Percentiles rank a stretch among this genome's conserved stretches.
Conservation (phyloP, 2,113 vertebrate species). For the Bungarus multicinctus region DNA sequence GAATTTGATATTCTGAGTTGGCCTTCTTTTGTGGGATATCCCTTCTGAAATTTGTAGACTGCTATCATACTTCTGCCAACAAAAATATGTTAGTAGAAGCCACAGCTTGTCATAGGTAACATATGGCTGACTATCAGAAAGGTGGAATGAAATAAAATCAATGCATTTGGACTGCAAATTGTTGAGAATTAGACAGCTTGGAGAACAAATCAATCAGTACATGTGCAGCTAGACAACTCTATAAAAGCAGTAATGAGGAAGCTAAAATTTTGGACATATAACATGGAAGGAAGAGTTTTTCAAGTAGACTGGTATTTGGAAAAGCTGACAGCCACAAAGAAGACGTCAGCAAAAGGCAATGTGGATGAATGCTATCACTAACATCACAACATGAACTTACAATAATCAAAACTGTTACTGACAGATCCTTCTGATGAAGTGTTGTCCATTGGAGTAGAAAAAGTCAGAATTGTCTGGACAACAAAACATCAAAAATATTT, state of each 20-base stretch:
- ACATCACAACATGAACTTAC: background rate
- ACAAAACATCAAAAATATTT: background rate
- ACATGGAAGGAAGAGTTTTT: background rate
- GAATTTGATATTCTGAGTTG: background rate
- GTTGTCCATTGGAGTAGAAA: background rate
- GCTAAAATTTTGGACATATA: background rate
- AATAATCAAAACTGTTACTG: background rate
- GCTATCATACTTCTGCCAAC: background rate
- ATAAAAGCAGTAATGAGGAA: background rate
- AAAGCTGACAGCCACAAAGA: background rate
- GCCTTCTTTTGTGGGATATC: background rate
- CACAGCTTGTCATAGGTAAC: background rate
- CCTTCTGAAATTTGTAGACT: background rate
- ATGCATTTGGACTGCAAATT: background rate
- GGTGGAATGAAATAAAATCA: background rate
- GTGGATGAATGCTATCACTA: background rate
- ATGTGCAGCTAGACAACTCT: background rate
- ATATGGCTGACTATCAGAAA: background rate
- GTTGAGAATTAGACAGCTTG: background rate
- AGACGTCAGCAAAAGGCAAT: background rate
- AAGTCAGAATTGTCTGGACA: background rate
- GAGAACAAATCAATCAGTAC: background rate
- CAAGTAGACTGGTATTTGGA: background rate
- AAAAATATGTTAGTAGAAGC: background rate
- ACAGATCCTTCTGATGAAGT: background rate